Conservation (phyloP, 2,797 vertebrate genomes). For the Gorsachius magnificus region DNA sequence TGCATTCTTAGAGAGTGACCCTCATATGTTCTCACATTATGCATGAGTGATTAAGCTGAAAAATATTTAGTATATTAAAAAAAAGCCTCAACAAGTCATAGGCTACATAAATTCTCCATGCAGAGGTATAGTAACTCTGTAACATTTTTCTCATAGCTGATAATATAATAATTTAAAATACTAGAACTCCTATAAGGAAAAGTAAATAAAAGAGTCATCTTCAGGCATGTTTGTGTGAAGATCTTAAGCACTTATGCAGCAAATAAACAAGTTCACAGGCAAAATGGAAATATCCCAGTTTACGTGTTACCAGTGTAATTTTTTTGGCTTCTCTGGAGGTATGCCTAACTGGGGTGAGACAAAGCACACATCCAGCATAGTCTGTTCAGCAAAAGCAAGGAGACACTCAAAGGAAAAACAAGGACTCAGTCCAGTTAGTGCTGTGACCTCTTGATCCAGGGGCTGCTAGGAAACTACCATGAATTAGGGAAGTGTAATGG, state of each 20-base stretch:
- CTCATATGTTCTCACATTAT: conserved; percentile 18
- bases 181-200: not conserved
- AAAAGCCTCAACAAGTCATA: not conserved
- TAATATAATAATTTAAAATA: conserved; percentile 37
- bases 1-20: conserved; percentile 14
- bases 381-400: not conserved
- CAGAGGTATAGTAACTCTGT: not conserved
- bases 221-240: not conserved
- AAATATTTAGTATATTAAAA: conserved; percentile 14
- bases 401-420: not conserved
- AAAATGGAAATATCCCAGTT: not conserved
- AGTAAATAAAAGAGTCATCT: conserved; percentile 37
- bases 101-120: not conserved
- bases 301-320: not conserved
- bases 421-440: not conserved
- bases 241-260: conserved; percentile 16
- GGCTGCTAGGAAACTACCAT: not conserved
- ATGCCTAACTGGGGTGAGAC: not conserved
- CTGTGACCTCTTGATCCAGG: not conserved
- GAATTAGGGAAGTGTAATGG: not conserved
- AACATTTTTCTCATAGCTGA: conserved; percentile 35
- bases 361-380: not conserved
- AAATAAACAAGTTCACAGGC: conserved; percentile 11
- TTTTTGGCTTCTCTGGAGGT: not conserved
- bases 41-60: conserved; percentile 39